Base-by-base conservation (phyloP, 2,888 invertebrate species). In the Stramonita haemastoma region DNA sequence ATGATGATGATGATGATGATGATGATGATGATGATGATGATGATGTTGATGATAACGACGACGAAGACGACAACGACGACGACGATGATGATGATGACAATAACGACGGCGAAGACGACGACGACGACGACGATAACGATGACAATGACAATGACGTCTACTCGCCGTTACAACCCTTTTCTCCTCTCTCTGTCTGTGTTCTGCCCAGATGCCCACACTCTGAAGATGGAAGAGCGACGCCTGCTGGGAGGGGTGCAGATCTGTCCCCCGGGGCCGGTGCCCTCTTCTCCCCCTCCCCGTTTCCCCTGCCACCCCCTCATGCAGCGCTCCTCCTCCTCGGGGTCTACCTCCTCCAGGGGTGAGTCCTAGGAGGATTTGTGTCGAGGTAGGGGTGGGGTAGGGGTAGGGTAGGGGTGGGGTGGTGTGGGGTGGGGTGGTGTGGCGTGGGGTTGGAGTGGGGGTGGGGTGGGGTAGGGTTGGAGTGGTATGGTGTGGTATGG, bases 261-360 rank as follows among this genome's bases (percentile, higher is more conserved):
- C 32, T 86, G 86, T 19, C 86, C 86, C 17, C n/a, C 13, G 29
- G 84, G 84, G 0, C 84, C 84, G 0, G 56, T 56, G 2, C 26
- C 66, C 26, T 13, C 66, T 66, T 13, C 66, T n/a, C n/a, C 29
- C 81, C n/a, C n/a, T n/a, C n/a, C n/a, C n/a, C n/a, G n/a, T n/a
- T n/a, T n/a, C n/a, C n/a, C n/a, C n/a, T n/a, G n/a, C n/a, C 11
- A 34, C 11, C 22, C 77, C 4, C 77, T n/a, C 79, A 4, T 77
- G 79, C 17, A 15, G 19, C 46, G 46, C 11, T 8, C 11, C 19
- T 83, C 46, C 26, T 83, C 83, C 6, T 36, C 22, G 0, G 46
- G 83, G 26, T 83, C 83, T 34, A 34, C 77, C 77, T 77, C 77
- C 11, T 79, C 79, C 34, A 32, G 79, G 32, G 79, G 79, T 79